Conservation (phyloP, 1,140 invertebrate genomes). For the Sitophilus oryzae region DNA sequence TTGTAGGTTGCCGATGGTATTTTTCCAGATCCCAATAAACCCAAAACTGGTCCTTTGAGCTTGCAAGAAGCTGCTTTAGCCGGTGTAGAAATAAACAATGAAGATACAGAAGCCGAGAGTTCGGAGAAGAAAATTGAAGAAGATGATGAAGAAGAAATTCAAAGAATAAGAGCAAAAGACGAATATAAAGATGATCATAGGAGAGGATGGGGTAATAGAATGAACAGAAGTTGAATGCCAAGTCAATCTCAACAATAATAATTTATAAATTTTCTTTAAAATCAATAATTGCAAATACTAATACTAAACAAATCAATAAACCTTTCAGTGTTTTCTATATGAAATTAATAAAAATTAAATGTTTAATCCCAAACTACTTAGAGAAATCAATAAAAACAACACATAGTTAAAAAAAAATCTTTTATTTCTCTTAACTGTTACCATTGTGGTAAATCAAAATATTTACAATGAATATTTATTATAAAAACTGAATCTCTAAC, state of each 20-base stretch:
- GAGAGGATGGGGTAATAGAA: constrained; percentile 81
- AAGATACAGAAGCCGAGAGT: constrained; percentile 51
- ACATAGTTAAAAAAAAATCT: background rate
- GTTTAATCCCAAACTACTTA: background rate
- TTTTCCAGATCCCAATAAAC: constrained; percentile 43
- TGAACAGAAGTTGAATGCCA: constrained; percentile 68
- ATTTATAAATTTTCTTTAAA: background rate
- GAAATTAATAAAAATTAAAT: constrained; percentile 1
- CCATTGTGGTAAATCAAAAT: constrained; percentile 12
- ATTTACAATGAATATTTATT: constrained; percentile 3
- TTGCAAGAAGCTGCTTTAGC: constrained; percentile 41
- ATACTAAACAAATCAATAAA: no score
- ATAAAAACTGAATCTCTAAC: background rate
- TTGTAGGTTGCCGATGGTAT: constrained; percentile 55
- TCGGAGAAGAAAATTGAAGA: constrained; percentile 55
- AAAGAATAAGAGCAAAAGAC: constrained; percentile 67
- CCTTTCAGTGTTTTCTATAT: background rate
- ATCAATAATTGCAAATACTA: background rate
- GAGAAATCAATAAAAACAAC: constrained; percentile 9
- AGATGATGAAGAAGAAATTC: constrained; percentile 71
- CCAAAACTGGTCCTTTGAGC: constrained; percentile 29
- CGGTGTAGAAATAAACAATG: constrained; percentile 40
- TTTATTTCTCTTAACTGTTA: background rate
- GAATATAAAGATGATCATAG: constrained; percentile 90
- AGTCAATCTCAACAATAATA: no score